Base-by-base conservation (phyloP, 2,113 vertebrate genomes). In the Scatophagus argus region DNA sequence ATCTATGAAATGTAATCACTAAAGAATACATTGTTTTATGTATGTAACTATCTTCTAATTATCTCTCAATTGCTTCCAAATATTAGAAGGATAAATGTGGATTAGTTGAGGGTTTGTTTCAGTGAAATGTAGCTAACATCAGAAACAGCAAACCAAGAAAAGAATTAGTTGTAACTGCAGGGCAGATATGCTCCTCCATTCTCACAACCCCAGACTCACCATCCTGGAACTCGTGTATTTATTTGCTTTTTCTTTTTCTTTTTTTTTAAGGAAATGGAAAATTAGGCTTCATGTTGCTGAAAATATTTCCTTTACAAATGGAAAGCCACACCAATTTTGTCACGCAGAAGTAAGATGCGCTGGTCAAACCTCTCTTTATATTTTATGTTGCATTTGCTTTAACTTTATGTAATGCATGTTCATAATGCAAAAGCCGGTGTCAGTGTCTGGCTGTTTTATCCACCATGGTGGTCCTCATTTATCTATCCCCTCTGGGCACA, bases 221-320 rank as follows among this genome's bases (percentile, higher is more conserved):
- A 87, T 88, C 59, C 59, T 86, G 86, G 68, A 90, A 79, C 36
- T 79, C 64, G 49, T 85, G 44, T 80, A 70, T 91, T 91, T 89
- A 90, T 91, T 90, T 94, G 66, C 80, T 88, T 93, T 74, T 92
- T 87, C 76, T 75, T 59, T 56, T 80, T 89, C 77, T 78, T 75
- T 59, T 56, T 80, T 89, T 79, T 65, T 27, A 77, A 17, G 49
- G 79, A 68, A 83, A 82, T 88, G 86, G 87, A 92, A 92, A 93
- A 83, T 90, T 47, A 72, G 77, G 69, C 56, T 77, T 87, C 62
- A 39, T 72, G 39, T 77, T 38, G 80, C 51, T 68, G 32, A 77
- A 82, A 83, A 72, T 58, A 38, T 55, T 74, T 78, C 67, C 75
- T 61, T 59, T 23, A 52, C 60, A 73, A 73, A 72, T 56, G 8